phyloP scores from a whole-genome alignment of 2,113 vertebrate species.

The Aphelocoma coerulescens region DNA sequence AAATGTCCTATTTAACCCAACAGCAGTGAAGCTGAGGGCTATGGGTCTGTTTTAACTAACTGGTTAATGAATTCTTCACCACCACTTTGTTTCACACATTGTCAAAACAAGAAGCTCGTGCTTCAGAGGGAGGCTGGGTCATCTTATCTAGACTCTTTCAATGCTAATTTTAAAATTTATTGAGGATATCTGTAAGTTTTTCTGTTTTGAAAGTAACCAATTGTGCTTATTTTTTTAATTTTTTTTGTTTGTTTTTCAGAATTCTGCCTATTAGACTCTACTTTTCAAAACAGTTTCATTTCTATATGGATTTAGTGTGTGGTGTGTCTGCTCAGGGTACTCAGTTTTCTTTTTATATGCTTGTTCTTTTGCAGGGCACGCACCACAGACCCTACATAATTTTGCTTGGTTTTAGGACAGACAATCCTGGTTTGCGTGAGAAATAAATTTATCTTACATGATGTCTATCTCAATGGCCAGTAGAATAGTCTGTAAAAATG shows the following conservation, averaged over 20 bases:
- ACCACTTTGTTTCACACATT: conserved; percentile 4
- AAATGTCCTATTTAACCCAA: not conserved
- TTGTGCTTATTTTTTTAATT: rapidly evolving
- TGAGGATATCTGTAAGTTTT: not conserved
- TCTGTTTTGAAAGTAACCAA: not conserved
- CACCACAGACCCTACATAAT: not conserved
- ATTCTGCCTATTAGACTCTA: not conserved
- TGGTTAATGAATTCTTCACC: not conserved
- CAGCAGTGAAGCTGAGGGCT: not conserved
- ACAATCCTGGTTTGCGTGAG: not conserved
- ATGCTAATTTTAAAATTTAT: not conserved
- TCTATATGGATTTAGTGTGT: not conserved
- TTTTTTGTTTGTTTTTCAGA: not conserved
- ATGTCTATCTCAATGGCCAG: not conserved
- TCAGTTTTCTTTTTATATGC: not conserved
- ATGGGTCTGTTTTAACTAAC: not conserved
- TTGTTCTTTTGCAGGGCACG: not conserved
- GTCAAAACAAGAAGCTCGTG: conserved; percentile 56
- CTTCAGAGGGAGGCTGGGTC: conserved; percentile 32
- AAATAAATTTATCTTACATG: not conserved
- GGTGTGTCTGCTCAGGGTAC: not conserved
- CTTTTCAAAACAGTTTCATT: not conserved
- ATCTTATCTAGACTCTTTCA: conserved; percentile 31
- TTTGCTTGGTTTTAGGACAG: not conserved
- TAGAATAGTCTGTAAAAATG: not conserved